Evolutionary conservation across 2,888 invertebrate species (phyloP).

Genomic region (Agrochola lychnidis): DNA sequence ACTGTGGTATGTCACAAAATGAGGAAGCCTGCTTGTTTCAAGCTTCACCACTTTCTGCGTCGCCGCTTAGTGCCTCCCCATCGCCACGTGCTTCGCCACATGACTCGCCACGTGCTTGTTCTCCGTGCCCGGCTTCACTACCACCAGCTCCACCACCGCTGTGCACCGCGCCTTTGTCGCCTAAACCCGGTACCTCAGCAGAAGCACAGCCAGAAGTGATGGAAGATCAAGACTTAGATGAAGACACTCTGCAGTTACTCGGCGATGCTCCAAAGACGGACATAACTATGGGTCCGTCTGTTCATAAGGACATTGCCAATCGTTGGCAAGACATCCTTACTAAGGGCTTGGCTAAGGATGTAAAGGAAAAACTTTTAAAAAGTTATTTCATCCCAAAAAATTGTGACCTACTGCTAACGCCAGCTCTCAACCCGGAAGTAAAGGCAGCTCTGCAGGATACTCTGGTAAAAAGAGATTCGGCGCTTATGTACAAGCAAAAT

Average conservation of each 20-base stretch:
- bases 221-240: not conserved
- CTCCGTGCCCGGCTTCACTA: not conserved
- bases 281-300: not conserved
- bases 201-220: not conserved
- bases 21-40: not conserved
- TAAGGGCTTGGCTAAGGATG: not conserved
- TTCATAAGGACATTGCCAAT: not conserved
- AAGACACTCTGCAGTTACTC: not conserved
- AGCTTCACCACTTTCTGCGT: not conserved
- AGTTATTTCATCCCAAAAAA: not conserved
- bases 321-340: slow-evolving; percentile 1
- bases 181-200: not conserved
- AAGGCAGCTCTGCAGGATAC: not conserved
- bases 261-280: not conserved
- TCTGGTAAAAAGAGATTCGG: not conserved
- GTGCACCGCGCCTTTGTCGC: not conserved
- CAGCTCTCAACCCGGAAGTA: not conserved
- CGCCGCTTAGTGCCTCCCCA: not conserved
- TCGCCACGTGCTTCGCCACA: not conserved
- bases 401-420: not conserved
- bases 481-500: slow-evolving; percentile 2
- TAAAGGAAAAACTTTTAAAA: slow-evolving; percentile 3
- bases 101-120: not conserved
- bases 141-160: not conserved
- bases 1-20: not conserved